Evolutionary conservation across 1,140 invertebrate genomes (phyloP).

Genomic region (Drosophila erecta): DNA sequence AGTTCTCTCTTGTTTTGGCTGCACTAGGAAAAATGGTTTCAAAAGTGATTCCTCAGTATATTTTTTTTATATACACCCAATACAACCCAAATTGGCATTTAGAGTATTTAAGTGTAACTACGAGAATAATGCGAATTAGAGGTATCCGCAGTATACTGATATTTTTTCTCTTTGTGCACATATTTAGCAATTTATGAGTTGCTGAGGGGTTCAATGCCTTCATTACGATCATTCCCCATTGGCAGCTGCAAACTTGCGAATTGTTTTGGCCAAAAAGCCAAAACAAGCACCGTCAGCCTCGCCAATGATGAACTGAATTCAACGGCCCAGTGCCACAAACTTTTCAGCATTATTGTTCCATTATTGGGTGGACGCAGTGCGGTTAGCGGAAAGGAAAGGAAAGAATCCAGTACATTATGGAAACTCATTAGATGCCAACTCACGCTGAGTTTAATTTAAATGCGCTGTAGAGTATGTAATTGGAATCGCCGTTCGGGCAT

Average conservation of each 20-base stretch:
- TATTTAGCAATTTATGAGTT: constrained; percentile 36
- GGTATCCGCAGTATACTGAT: neutral
- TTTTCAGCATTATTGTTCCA: constrained; percentile 59
- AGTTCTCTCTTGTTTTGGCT: constrained; percentile 1
- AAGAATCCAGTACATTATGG: constrained; percentile 27
- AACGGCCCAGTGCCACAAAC: constrained; percentile 23
- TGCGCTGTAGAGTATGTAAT: constrained; percentile 66
- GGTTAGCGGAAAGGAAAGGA: neutral
- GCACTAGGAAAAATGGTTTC: constrained; percentile 1
- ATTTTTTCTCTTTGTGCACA: neutral
- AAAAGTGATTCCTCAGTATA: no score
- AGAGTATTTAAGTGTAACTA: no score
- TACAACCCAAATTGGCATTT: no score
- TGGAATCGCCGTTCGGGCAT: constrained; percentile 56
- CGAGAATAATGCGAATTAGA: no score
- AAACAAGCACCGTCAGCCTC: constrained; percentile 43
- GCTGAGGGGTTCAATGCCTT: constrained; percentile 67
- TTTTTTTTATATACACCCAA: no score
- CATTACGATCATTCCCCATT: constrained; percentile 52
- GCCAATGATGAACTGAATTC: constrained; percentile 56
- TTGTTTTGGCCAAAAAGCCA: constrained; percentile 69
- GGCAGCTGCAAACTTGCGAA: constrained; percentile 71
- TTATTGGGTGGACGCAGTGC: constrained; percentile 23
- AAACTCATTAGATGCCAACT: constrained; percentile 73
- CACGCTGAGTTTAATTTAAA: constrained; percentile 72